phyloP scores from a whole-genome alignment of 2,888 invertebrate genomes.

The Unio pictorum region DNA sequence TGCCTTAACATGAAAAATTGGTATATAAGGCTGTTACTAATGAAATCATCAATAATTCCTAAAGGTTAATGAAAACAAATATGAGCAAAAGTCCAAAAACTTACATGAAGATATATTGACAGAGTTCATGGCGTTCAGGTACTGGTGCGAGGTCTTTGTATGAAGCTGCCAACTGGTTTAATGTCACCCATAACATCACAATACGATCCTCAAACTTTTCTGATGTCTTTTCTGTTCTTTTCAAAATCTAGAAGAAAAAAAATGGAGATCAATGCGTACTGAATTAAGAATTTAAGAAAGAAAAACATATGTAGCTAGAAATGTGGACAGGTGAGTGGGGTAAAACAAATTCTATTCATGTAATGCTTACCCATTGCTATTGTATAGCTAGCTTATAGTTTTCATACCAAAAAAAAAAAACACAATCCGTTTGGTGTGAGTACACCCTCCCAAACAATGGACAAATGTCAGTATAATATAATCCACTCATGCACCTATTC shows the following conservation, averaged over 20 bases:
- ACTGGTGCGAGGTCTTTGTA: conserved; percentile 45
- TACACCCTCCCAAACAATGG: too few relatives aligned
- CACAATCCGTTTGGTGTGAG: too few relatives aligned
- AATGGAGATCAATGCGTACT: background rate
- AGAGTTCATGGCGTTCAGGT: conserved; percentile 42
- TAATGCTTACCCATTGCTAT: too few relatives aligned
- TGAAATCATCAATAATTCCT: too few relatives aligned
- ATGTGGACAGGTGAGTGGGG: too few relatives aligned
- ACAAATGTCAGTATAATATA: too few relatives aligned
- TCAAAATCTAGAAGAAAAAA: conserved; percentile 43
- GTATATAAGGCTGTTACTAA: too few relatives aligned
- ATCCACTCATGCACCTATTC: too few relatives aligned
- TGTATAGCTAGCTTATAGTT: too few relatives aligned
- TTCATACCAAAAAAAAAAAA: too few relatives aligned
- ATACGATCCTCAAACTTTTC: conserved; percentile 54
- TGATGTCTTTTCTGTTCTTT: conserved; percentile 47
- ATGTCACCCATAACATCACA: conserved; percentile 52
- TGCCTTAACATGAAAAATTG: too few relatives aligned
- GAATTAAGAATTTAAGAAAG: background rate
- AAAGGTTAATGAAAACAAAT: background rate
- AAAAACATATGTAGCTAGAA: background rate
- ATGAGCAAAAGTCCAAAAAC: conserved; percentile 1
- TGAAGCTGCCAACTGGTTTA: conserved; percentile 50
- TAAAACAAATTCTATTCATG: too few relatives aligned
- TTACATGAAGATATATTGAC: conserved; percentile 43